phyloP scores from a whole-genome alignment of 2,888 invertebrate genomes.

The Lasioglossum villosulum region DNA sequence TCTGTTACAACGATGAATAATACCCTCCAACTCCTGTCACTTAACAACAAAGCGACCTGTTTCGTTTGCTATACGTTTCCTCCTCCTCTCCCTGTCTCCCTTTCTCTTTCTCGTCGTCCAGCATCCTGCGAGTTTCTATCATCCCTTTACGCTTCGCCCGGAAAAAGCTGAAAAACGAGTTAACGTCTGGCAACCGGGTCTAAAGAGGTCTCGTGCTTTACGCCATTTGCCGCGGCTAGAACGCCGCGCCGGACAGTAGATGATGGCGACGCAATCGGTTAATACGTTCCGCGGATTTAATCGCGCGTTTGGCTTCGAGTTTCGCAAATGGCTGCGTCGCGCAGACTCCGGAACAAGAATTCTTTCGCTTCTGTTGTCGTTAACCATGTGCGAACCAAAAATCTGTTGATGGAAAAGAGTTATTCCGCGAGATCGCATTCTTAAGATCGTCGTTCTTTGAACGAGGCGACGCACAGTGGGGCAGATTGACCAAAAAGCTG shows the following conservation, averaged over 20 bases:
- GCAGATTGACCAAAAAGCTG: no score
- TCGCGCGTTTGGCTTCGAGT: neutral
- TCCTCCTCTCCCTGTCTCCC: constrained; percentile 17
- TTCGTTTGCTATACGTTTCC: constrained; percentile 59
- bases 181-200: constrained; percentile 48
- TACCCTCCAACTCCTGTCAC: constrained; percentile 76
- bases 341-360: neutral
- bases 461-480: no score
- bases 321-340: neutral
- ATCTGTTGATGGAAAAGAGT: neutral
- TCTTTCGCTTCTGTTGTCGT: neutral
- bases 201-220: constrained; percentile 46
- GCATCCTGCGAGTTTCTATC: constrained; percentile 39
- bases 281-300: constrained; percentile 28
- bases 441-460: no score
- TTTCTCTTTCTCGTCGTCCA: constrained; percentile 14
- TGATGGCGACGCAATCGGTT: constrained; percentile 40
- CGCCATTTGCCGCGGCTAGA: constrained; percentile 27
- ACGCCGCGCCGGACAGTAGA: constrained; percentile 17
- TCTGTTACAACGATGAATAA: constrained; percentile 78
- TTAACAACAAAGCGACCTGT: constrained; percentile 76
- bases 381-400: neutral
- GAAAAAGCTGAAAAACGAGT: constrained; percentile 55
- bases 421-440: neutral
- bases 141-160: constrained; percentile 23